A percentile compares a stretch with the other conserved stretches of the same genome.
These are phyloP conservation scores for Germaria angustata DNA, from an alignment of 2,888 invertebrate genomes.

Conservation along the genomic window DNA sequence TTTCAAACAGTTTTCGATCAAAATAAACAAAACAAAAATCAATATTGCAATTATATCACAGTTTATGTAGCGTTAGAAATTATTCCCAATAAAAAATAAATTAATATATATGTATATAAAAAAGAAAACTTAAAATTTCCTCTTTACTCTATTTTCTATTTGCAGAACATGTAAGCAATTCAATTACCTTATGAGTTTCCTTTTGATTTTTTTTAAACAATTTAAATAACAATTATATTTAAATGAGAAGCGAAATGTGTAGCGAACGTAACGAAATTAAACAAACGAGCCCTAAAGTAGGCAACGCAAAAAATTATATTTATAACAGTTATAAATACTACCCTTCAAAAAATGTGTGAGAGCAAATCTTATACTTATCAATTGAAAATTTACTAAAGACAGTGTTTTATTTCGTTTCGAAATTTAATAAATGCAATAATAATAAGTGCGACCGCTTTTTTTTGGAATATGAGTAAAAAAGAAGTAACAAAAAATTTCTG, in stretches of 20 bases:
- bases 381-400: not conserved
- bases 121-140: not conserved
- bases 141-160: not conserved
- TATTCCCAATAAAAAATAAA: too few species aligned
- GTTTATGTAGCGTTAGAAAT: too few species aligned
- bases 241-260: not conserved
- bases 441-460: not conserved
- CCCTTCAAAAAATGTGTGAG: not conserved
- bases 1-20: too few species aligned
- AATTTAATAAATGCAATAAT: not conserved
- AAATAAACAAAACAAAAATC: too few species aligned
- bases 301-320: not conserved
- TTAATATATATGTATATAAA: too few species aligned
- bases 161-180: constrained; percentile 42
- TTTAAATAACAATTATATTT: not conserved
- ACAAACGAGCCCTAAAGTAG: not conserved
- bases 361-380: too few species aligned
- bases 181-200: constrained; percentile 1
- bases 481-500: not conserved
- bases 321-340: not conserved
- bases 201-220: not conserved
- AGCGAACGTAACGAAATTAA: not conserved
- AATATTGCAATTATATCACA: too few species aligned
- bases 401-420: not conserved
- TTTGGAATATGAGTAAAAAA: not conserved